Conservation (phyloP, 92 coral and sea anemone species). For the Anthopleura xanthogrammica region DNA sequence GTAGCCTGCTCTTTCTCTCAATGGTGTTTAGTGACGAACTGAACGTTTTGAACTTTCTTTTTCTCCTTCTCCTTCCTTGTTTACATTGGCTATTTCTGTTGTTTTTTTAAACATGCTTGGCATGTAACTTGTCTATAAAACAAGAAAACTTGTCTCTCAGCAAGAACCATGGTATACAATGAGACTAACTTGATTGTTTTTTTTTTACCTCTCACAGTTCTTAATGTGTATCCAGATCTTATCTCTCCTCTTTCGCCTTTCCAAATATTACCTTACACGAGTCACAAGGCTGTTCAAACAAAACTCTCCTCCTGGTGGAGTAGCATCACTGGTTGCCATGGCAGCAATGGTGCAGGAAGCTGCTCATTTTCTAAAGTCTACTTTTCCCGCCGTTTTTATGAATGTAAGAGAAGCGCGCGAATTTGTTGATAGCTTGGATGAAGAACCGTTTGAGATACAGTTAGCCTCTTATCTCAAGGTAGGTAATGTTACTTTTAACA, state of each 20-base stretch:
- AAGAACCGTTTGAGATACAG: constrained; percentile 34
- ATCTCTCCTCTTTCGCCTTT: constrained; percentile 50
- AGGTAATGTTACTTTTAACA: background rate
- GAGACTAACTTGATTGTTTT: background rate
- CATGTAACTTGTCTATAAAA: no score
- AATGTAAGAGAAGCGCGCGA: constrained; percentile 41
- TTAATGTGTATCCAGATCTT: constrained; percentile 59
- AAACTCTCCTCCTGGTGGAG: constrained; percentile 82
- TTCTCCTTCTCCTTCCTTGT: no score
- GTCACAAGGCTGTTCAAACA: constrained; percentile 78
- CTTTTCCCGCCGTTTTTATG: constrained; percentile 49
- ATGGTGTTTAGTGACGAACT: no score
- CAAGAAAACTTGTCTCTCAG: no score
- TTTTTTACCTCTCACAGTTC: constrained; percentile 48
- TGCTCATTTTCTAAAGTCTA: constrained; percentile 33
- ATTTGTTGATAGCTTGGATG: constrained; percentile 33
- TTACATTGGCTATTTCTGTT: no score
- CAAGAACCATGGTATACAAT: no score
- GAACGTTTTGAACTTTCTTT: no score
- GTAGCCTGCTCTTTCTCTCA: background rate
- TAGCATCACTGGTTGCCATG: constrained; percentile 66
- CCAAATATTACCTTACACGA: constrained; percentile 66
- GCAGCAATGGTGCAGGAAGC: constrained; percentile 60
- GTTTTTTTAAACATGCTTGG: background rate
- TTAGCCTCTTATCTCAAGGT: constrained; percentile 63